Percentiles rank a stretch among this genome's conserved stretches.
Evolutionary conservation across 2,113 vertebrate species (phyloP).

Genomic region (Morone saxatilis): DNA sequence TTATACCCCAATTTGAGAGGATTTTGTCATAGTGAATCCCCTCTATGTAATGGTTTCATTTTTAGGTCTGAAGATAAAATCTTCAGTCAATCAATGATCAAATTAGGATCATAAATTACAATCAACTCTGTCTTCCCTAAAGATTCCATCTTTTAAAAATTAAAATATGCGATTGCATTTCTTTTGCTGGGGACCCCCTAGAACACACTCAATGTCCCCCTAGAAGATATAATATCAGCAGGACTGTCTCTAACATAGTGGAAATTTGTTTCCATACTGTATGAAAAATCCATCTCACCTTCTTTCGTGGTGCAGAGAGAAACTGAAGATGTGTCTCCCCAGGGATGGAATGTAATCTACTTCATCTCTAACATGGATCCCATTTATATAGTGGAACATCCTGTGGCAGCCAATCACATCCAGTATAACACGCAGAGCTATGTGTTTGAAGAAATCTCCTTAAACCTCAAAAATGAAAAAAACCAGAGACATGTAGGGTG

Average conservation of each 20-base stretch:
- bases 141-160: too few species aligned
- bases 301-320: constrained; percentile 25
- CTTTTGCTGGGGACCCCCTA: too few species aligned
- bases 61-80: too few species aligned
- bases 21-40: too few species aligned
- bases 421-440: constrained; percentile 48
- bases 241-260: neutral
- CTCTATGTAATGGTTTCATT: too few species aligned
- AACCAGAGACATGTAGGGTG: constrained; percentile 52
- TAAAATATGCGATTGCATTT: too few species aligned
- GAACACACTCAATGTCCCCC: too few species aligned
- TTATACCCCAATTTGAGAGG: too few species aligned
- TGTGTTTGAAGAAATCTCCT: constrained; percentile 71
- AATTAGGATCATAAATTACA: too few species aligned
- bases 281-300: constrained; percentile 60
- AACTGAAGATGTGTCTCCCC: constrained; percentile 22
- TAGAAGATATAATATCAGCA: neutral
- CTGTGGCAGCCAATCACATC: constrained; percentile 77
- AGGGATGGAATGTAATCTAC: constrained; percentile 34
- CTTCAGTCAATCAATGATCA: too few species aligned
- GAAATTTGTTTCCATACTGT: neutral
- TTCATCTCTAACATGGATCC: constrained; percentile 34
- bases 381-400: constrained; percentile 72
- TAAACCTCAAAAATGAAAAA: constrained; percentile 67
- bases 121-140: too few species aligned